Conservation (phyloP, 1,140 invertebrate genomes). For the Drosophila malerkotliana region DNA sequence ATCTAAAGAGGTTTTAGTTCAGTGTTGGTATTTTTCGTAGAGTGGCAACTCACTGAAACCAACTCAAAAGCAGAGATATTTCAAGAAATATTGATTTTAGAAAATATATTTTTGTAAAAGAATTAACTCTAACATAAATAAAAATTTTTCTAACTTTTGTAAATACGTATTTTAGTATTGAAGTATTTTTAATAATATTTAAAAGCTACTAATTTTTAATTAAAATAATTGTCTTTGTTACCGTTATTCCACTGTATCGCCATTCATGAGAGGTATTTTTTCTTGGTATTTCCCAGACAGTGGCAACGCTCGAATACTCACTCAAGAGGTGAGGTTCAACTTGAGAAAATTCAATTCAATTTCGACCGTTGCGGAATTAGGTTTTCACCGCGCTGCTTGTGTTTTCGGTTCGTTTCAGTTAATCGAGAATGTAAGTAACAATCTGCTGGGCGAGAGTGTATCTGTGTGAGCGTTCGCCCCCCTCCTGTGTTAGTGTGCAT, state of each 20-base stretch:
- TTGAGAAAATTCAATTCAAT: slow-evolving; percentile 9
- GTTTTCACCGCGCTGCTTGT: slow-evolving; percentile 62
- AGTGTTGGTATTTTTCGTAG: not conserved
- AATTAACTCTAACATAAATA: not conserved
- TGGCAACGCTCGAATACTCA: not conserved
- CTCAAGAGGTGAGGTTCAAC: slow-evolving; percentile 2
- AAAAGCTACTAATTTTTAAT: too few relatives aligned
- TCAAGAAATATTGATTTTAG: not conserved
- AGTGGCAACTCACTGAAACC: not conserved
- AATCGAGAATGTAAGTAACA: slow-evolving; percentile 79
- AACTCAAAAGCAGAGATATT: not conserved
- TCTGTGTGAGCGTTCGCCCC: slow-evolving; percentile 21
- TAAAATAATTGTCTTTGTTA: not conserved
- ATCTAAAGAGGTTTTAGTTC: not conserved
- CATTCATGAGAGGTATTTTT: not conserved
- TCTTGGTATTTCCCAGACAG: not conserved
- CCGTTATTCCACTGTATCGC: not conserved
- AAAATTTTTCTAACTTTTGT: too few relatives aligned
- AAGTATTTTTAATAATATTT: too few relatives aligned
- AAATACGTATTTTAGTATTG: too few relatives aligned
- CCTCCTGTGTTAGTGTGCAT: slow-evolving; percentile 30
- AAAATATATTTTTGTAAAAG: not conserved
- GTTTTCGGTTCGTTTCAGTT: slow-evolving; percentile 77
- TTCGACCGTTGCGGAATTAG: slow-evolving; percentile 9
- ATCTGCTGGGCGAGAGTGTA: slow-evolving; percentile 66